Percentiles rank a stretch among this genome's conserved stretches.
Conservation (phyloP, 2,113 vertebrate genomes). For the Pithys albifrons region DNA sequence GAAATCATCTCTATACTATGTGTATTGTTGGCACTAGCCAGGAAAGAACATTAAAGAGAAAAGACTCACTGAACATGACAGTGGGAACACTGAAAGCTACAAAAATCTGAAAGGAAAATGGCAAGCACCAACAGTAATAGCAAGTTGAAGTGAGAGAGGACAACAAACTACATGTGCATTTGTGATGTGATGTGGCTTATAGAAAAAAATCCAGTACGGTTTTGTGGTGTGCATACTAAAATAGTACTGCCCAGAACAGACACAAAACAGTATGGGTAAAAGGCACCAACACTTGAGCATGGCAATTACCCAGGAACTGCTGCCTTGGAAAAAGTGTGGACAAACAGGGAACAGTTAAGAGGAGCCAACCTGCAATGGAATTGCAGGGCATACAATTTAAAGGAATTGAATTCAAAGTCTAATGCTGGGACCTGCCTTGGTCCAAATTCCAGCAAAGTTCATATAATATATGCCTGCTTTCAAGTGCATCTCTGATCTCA, state of each 20-base stretch:
- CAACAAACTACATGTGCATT: neutral
- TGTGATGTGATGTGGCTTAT: neutral
- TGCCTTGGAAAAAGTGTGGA: neutral
- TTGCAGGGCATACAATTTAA: neutral
- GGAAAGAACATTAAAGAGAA: neutral
- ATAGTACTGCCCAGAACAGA: neutral
- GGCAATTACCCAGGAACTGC: neutral
- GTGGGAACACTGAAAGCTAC: neutral
- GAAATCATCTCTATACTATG: neutral
- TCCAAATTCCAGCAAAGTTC: neutral
- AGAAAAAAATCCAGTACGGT: neutral
- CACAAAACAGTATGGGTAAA: fast-evolving
- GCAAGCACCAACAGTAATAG: neutral
- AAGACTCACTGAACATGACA: neutral
- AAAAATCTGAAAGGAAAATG: neutral
- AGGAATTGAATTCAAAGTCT: neutral
- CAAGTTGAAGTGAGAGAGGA: neutral
- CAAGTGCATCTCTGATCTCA: neutral
- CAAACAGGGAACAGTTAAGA: neutral
- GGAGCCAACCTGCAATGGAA: neutral
- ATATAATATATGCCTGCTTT: neutral
- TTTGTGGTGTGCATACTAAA: neutral
- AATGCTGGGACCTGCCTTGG: neutral
- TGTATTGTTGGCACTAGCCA: neutral
- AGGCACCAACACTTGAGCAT: fast-evolving